phyloP scores from a whole-genome alignment of 2,888 invertebrate genomes.

The Lithosia quadra region DNA sequence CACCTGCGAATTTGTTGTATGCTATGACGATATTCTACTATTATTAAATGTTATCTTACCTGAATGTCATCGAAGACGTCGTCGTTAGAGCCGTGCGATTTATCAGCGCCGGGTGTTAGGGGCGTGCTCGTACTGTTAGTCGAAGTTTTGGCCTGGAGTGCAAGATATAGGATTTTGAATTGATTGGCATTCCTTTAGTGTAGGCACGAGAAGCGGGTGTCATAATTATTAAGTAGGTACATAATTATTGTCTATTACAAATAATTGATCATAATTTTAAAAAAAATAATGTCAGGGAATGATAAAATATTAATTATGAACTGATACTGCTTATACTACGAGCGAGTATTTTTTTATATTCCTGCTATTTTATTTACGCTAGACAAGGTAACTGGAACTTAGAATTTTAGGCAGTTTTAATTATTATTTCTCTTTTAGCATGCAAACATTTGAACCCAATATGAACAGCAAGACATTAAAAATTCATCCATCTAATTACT shows the following conservation, averaged over 20 bases:
- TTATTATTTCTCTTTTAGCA: too few relatives aligned
- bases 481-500: not conserved
- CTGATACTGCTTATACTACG: too few relatives aligned
- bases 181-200: slow-evolving; percentile 28
- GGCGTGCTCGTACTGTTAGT: slow-evolving; percentile 83
- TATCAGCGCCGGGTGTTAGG: slow-evolving; percentile 74
- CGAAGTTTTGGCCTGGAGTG: slow-evolving; percentile 75
- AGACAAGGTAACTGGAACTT: too few relatives aligned
- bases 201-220: slow-evolving; percentile 13
- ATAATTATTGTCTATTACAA: not conserved
- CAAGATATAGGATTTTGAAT: slow-evolving; percentile 48
- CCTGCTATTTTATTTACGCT: too few relatives aligned
- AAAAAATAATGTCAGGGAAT: not conserved
- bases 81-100: slow-evolving; percentile 80
- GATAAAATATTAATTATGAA: not conserved
- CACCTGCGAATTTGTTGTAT: slow-evolving; percentile 69
- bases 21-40: slow-evolving; percentile 31
- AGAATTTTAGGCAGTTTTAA: too few relatives aligned
- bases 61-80: slow-evolving; percentile 84
- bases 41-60: slow-evolving; percentile 63
- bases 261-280: not conserved
- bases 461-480: not conserved
- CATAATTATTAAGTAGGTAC: not conserved
- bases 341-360: too few relatives aligned
- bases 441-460: too few relatives aligned